A percentile compares a stretch with the other conserved stretches of the same genome.
phyloP scores from a whole-genome alignment of 2,797 vertebrate genomes.

The Halcyon chelicuti region DNA sequence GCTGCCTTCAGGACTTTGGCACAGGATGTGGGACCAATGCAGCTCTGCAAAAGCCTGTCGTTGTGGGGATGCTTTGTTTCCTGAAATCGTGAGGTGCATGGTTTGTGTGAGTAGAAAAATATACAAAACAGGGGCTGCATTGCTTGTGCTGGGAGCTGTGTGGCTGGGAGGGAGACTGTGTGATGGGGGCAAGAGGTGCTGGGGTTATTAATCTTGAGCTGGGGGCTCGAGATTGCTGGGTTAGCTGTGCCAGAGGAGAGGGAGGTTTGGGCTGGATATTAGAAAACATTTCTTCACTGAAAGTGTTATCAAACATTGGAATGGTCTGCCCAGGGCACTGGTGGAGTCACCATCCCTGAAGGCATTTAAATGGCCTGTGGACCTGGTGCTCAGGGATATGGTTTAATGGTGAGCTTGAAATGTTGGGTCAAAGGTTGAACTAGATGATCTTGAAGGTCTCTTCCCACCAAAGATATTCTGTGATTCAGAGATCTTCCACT shows the following conservation, averaged over 20 bases:
- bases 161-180: rapidly evolving
- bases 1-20: background rate
- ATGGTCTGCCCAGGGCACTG: too few species aligned
- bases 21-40: background rate
- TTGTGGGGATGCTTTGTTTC: background rate
- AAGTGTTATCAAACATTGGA: too few species aligned
- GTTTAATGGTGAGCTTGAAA: too few species aligned
- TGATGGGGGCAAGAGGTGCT: background rate
- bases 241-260: background rate
- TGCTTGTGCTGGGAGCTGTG: background rate
- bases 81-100: background rate
- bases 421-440: too few species aligned
- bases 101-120: background rate
- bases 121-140: rapidly evolving
- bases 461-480: too few species aligned
- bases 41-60: background rate
- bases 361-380: too few species aligned
- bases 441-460: too few species aligned
- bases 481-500: background rate
- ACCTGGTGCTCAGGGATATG: too few species aligned
- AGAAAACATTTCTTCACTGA: too few species aligned
- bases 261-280: too few species aligned
- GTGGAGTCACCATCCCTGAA: too few species aligned
- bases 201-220: too few species aligned
- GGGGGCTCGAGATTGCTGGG: background rate